phyloP scores from a whole-genome alignment of 1,140 invertebrate genomes.

The Probaryconus sp. region DNA sequence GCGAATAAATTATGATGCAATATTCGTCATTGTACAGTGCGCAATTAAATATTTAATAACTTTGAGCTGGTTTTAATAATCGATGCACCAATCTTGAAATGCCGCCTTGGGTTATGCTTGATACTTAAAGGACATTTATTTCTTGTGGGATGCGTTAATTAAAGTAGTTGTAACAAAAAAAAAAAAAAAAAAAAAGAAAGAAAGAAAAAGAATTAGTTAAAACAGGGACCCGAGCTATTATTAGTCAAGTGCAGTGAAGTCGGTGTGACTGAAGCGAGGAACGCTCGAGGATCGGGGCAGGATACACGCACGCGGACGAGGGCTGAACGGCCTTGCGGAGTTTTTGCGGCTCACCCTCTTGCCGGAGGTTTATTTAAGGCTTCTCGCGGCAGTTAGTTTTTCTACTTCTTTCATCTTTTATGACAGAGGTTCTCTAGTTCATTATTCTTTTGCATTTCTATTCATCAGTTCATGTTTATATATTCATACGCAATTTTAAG shows the following conservation, averaged over 20 bases:
- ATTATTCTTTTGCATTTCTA: too few species aligned
- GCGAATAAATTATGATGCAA: slow-evolving; percentile 25
- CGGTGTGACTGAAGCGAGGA: slow-evolving; percentile 35
- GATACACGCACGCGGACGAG: slow-evolving; percentile 44
- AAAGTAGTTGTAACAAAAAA: slow-evolving; percentile 50
- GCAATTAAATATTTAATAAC: slow-evolving; percentile 20
- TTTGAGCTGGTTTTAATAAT: not conserved
- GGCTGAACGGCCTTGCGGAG: slow-evolving; percentile 63
- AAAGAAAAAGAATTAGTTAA: slow-evolving; percentile 42
- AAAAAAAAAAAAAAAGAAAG: too few species aligned
- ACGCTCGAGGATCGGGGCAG: slow-evolving; percentile 39
- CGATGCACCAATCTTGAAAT: too few species aligned
- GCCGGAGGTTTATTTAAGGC: slow-evolving; percentile 64
- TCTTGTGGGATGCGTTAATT: slow-evolving; percentile 40
- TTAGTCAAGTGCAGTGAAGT: slow-evolving; percentile 42
- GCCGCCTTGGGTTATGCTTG: not conserved
- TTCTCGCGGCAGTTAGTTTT: slow-evolving; percentile 49
- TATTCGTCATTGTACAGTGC: slow-evolving; percentile 6
- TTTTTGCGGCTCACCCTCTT: slow-evolving; percentile 64
- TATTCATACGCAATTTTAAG: too few species aligned
- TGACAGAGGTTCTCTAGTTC: slow-evolving; percentile 63
- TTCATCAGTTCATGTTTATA: too few species aligned
- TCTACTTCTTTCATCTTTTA: slow-evolving; percentile 46
- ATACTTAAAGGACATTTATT: slow-evolving; percentile 44
- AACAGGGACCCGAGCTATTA: slow-evolving; percentile 46